Evolutionary conservation across 2,113 vertebrate genomes (phyloP), one percentile per base, ranked within the genome.

Genomic region (Pteruthius melanotis): DNA sequence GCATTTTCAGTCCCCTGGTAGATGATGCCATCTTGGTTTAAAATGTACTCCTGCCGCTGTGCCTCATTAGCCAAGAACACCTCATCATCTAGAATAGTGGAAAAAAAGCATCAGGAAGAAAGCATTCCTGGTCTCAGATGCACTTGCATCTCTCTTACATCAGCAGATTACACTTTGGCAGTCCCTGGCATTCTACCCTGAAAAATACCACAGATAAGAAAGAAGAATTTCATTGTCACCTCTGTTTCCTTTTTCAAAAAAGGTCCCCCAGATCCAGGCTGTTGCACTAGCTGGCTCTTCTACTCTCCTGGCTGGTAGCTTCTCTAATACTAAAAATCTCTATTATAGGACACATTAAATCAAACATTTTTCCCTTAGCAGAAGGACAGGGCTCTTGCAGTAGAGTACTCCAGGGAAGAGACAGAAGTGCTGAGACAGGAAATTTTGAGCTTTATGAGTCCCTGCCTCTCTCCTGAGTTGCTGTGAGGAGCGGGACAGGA

Each of bases 21-120:
- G 94, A 99, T 96, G 39, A 98, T 23, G 42, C 99, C 99, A 0
- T 98, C 95, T 92, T 99, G 98, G 60, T 97, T 99, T 97, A 99
- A 89, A 65, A 99, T 81, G 28, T 99, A 99, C 79, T 99, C 99
- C 54, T 88, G 72, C 42, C 98, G 91, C 71, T 98, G 94, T 7
- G 94, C 91, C 52, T 98, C 98, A 1, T 97, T 96, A 14, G 78
- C 12, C 93, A 99, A 87, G 92, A 97, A 99, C 60, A 99, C 99
- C 9, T 61, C 79, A 78, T 99, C 99, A 14, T 97, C 99, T 99
- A 53, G 39, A 44, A 74, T 33, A 37, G 66, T 68, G 50, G 9
- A 8, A 20, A 78, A n/a, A 84, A 74, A 56, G 2, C n/a, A 39
- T 94, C 31, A 94, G 39, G 40, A 78, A 52, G 54, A 68, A 89